phyloP scores from a whole-genome alignment of 2,888 invertebrate genomes.

The Synanthedon myopaeformis region DNA sequence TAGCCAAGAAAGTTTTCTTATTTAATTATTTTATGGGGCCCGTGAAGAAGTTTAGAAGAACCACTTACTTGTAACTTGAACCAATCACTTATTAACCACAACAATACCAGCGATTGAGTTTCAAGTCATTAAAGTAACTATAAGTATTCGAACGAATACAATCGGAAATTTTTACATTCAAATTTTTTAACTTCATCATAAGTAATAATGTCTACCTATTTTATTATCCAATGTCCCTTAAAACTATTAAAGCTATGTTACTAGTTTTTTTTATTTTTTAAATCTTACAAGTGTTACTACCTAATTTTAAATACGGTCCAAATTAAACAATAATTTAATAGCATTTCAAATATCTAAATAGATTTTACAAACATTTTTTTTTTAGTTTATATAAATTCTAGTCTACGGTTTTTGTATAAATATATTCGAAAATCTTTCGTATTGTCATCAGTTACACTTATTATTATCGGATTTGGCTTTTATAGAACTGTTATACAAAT shows the following conservation, averaged over 20 bases:
- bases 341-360: not conserved
- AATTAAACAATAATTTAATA: not conserved
- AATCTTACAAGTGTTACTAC: slow-evolving; percentile 9
- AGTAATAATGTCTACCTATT: too few species aligned
- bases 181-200: too few species aligned
- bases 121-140: too few species aligned
- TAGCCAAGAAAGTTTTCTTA: too few species aligned
- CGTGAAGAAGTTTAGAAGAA: too few species aligned
- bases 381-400: not conserved
- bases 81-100: too few species aligned
- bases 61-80: too few species aligned
- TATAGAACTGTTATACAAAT: not conserved
- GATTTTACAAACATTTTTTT: not conserved
- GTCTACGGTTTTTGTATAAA: not conserved
- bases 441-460: slow-evolving; percentile 3
- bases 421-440: not conserved
- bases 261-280: slow-evolving; percentile 40
- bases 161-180: too few species aligned
- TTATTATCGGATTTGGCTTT: not conserved
- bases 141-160: too few species aligned
- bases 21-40: too few species aligned
- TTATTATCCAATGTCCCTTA: slow-evolving; percentile 20
- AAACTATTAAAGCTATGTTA: slow-evolving; percentile 62
- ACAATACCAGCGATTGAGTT: too few species aligned
- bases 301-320: slow-evolving; percentile 9